Evolutionary conservation across 2,888 invertebrate species (phyloP), one percentile per base, ranked within the genome.

Genomic region (Liposcelis brunnea): DNA sequence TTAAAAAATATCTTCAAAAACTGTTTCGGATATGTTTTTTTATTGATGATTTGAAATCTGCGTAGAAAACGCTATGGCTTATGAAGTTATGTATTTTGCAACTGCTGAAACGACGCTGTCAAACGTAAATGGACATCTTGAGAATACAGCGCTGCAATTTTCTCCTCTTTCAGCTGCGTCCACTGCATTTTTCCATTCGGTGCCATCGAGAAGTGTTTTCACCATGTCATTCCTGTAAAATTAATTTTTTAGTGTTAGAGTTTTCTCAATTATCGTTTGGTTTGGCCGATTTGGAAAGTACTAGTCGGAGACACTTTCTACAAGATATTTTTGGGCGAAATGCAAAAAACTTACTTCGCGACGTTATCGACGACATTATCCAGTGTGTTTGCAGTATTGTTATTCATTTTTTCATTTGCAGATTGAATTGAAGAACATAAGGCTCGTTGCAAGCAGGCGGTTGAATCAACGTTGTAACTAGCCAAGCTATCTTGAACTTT

Each of bases 171-270:
- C 64, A 1, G 80, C 82, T 42, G 74, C 70, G 42, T 77, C 71
- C 18, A 80, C 64, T 0, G 80, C 80, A 53, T 78, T 74, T 58
- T 77, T 79, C 35, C 81, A 67, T 1, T 77, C 69, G 0, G 80
- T 80, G 1, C 81, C 81, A 53, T 80, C 79, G 42, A 80, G 55
- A 65, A 80, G 69, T 44, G 77, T 77, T 7, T 74, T 71, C 11
- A 81, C 70, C 18, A 81, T 57, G 0, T 77, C 69, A 54, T 80
- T 80, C 50, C 81, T 81, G 62, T 42, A 68, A 67, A 47, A n/a
- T n/a, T n/a, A n/a, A n/a, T n/a, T n/a, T n/a, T n/a, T n/a, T n/a
- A n/a, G n/a, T n/a, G n/a, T n/a, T n/a, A n/a, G n/a, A n/a, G 10
- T 10, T n/a, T 21, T 36, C 1, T 12, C 10, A 16, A 31, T 14